Evolutionary conservation across 2,888 invertebrate genomes (phyloP), one percentile per base, ranked within the genome.

Genomic region (Mythimna impura): DNA sequence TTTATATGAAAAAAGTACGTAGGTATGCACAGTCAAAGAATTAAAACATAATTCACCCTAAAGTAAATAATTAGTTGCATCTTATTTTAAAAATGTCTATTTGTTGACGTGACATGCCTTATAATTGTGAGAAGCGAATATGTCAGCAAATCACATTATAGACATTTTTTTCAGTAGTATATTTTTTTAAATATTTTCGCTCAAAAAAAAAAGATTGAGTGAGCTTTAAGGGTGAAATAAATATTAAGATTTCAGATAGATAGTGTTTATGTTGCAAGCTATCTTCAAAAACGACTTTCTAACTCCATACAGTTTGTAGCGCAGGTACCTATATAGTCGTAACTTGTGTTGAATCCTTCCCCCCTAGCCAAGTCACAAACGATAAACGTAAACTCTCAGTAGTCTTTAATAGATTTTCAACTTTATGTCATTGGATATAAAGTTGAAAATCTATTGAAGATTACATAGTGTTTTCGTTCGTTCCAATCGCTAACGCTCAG

Each of bases 181-280:
- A 57, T 54, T 43, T n/a, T 47, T 52, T 34, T 40, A 60, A 61
- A 43, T 50, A 55, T 14, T 43, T 14, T 61, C 60, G 60, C 76
- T 74, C 61, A 68, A 76, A 65, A 76, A 65, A 76, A 40, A 50
- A 64, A 34, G 12, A 62, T 14, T 68, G 30, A 6, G 40, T 50
- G 17, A 43, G 22, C 65, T 52, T 66, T 50, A 22, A 34, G 30
- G 4, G 22, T 61, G 14, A 34, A n/a, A 64, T 9, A 71, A 62
- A 30, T 25, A n/a, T 40, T 30, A 17, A 62, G 0, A 71, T 71
- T 22, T 40, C 52, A 55, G 50, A 50, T 52, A 43, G 17, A 61
- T 57, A 75, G 65, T 71, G 52, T 66, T 70, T 66, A 66, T 73
- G 64, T 62, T 80, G 60, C 58, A 52, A 74, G 34, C 67, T 9